These are phyloP conservation scores for Drosophila jambulina DNA, from an alignment of 1,140 invertebrate genomes.

Conservation along the genomic window DNA sequence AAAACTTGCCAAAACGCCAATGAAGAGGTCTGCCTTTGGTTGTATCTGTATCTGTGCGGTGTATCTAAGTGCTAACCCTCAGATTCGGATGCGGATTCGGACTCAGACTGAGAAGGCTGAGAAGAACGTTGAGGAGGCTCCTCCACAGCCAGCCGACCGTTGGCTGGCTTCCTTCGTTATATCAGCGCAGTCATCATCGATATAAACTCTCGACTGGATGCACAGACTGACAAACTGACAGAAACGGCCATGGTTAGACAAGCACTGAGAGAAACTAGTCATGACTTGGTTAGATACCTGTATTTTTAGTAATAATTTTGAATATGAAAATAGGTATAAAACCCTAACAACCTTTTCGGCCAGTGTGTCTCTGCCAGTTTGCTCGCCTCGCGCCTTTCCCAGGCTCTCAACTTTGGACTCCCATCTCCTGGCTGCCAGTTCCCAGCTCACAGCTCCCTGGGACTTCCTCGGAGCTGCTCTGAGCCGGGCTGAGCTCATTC, in stretches of 20 bases:
- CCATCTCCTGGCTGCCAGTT: slow-evolving; percentile 44
- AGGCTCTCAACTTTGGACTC: slow-evolving; percentile 21
- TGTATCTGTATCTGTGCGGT: slow-evolving; percentile 20
- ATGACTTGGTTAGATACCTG: too few relatives aligned
- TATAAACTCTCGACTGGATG: slow-evolving; percentile 71
- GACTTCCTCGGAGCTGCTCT: slow-evolving; percentile 34
- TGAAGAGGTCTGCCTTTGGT: slow-evolving; percentile 39
- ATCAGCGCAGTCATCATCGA: slow-evolving; percentile 80
- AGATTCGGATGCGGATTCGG: slow-evolving; percentile 28
- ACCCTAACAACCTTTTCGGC: accelerated
- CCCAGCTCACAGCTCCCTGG: slow-evolving; percentile 28
- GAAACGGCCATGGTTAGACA: slow-evolving; percentile 23
- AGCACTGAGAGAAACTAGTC: slow-evolving; percentile 15
- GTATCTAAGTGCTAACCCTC: slow-evolving; percentile 52
- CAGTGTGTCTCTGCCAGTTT: slow-evolving; percentile 9
- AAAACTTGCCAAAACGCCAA: slow-evolving; percentile 75
- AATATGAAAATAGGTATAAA: neutral
- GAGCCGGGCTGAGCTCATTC: slow-evolving; percentile 70
- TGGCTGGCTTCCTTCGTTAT: slow-evolving; percentile 64
- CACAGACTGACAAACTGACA: slow-evolving; percentile 57
- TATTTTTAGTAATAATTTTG: too few relatives aligned
- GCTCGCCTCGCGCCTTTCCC: slow-evolving; percentile 28
- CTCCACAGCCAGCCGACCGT: neutral
- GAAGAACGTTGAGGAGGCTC: slow-evolving; percentile 6
- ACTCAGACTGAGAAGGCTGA: slow-evolving; percentile 24